A percentile compares a stretch with the other conserved stretches of the same genome.
These are phyloP conservation scores for Trachelus tabidus DNA, from an alignment of 2,888 invertebrate species.

Conservation along the genomic window DNA sequence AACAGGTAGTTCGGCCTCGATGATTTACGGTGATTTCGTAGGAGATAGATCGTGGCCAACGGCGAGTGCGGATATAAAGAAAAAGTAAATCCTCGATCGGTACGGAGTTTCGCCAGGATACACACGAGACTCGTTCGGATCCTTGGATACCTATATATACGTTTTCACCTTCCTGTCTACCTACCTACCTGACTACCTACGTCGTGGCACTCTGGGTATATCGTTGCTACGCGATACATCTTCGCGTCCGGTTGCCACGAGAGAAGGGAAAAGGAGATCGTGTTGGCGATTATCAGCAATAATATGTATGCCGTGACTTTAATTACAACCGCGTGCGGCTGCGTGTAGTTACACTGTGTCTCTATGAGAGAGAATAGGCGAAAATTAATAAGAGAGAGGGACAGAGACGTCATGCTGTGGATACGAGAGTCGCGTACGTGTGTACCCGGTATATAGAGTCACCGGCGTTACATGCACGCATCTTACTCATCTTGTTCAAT, in stretches of 20 bases:
- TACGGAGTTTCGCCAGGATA: background rate
- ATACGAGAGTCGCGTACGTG: background rate
- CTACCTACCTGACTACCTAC: background rate
- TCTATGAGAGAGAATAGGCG: background rate
- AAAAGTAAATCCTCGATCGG: background rate
- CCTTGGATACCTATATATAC: background rate
- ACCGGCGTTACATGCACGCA: background rate
- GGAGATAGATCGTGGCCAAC: background rate
- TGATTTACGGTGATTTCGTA: background rate
- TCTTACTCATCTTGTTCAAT: conserved; percentile 8
- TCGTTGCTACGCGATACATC: conserved; percentile 26
- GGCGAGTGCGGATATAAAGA: background rate
- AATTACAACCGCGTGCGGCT: conserved; percentile 27
- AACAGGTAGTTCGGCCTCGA: background rate
- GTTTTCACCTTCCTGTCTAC: background rate
- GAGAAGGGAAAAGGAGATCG: conserved; percentile 27
- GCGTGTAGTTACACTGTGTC: background rate
- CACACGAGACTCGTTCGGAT: background rate
- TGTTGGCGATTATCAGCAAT: conserved; percentile 39
- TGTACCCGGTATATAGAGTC: background rate
- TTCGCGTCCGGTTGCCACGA: conserved; percentile 29
- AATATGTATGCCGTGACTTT: conserved; percentile 36
- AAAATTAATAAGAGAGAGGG: conserved; percentile 2
- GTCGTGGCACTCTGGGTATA: background rate
- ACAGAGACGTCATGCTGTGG: background rate